Percentiles rank a stretch among this genome's conserved stretches.
These are phyloP conservation scores for Hiodon tergisus DNA, from an alignment of 2,113 vertebrate genomes.

Conservation along the genomic window DNA sequence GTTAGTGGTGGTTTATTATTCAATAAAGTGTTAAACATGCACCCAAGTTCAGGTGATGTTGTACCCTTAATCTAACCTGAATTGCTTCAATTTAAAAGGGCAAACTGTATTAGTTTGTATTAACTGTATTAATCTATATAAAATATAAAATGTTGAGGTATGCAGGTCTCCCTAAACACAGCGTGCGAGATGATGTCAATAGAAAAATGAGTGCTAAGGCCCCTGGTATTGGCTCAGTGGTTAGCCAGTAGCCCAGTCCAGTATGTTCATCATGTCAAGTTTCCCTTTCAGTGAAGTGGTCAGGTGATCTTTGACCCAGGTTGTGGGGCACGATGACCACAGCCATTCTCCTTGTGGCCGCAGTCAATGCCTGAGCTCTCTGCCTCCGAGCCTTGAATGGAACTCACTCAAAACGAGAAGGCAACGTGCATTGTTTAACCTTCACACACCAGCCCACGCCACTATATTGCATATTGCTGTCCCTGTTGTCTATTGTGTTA, in stretches of 20 bases:
- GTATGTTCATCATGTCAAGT: not conserved
- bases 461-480: constrained; percentile 27
- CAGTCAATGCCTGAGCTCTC: constrained; percentile 14
- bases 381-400: constrained; percentile 21
- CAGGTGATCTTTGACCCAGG: constrained; percentile 9
- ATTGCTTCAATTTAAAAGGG: too few relatives aligned
- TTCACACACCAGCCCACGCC: constrained; percentile 25
- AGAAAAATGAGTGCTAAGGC: too few relatives aligned
- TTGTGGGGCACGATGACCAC: not conserved
- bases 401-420: constrained; percentile 12
- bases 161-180: too few relatives aligned
- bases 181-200: too few relatives aligned
- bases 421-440: constrained; percentile 33
- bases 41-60: too few relatives aligned
- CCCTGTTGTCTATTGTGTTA: constrained; percentile 25
- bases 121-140: too few relatives aligned
- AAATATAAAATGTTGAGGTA: too few relatives aligned
- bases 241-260: not conserved
- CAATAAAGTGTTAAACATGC: too few relatives aligned
- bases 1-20: too few relatives aligned
- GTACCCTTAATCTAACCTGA: too few relatives aligned
- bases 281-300: not conserved
- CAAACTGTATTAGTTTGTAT: too few relatives aligned
- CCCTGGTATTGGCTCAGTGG: too few relatives aligned
- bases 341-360: not conserved